Evolutionary conservation across 2,888 invertebrate genomes (phyloP), one percentile per base, ranked within the genome.

Genomic region (Octodonta nipae): DNA sequence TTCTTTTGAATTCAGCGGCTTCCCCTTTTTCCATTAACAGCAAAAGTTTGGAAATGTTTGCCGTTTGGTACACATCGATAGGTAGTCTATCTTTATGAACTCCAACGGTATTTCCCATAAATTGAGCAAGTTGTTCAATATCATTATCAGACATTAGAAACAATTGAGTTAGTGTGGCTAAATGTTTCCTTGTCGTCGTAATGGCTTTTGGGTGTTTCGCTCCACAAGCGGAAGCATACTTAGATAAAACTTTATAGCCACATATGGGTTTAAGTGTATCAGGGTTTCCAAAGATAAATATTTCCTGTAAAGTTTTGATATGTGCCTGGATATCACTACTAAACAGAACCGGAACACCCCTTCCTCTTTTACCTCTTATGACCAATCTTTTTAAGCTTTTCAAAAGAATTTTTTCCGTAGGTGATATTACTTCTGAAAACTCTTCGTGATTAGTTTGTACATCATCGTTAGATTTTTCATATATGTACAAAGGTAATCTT

Each of bases 161-260:
- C 3, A 47, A 5, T 36, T 49, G 48, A 2, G 42, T 34, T 12
- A 47, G 16, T 1, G 39, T 47, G 4, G 46, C 45, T 8, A 44
- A 24, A 32, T 46, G 46, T 30, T 47, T 47, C 26, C 32, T 31
- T n/a, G 45, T 46, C 2, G 34, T 37, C 4, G 42, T 42, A 10
- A 47, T 30, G 4, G 40, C 35, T 7, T 30, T 13, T 3, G 46
- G 43, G 26, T 47, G 42, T 39, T 45, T 39, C 8, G 44, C 42
- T 6, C 44, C 46, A 33, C 35, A 41, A 5, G 15, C 8, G 13
- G 5, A 13, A 5, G 43, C 44, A 32, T 44, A 40, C 38, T 45
- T 46, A 8, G 26, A 25, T 17, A 47, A 24, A 10, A 45, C 28
- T 38, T 48, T 47, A 28, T 47, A 50, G n/a, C 49, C 48, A 16